Conservation (phyloP, 2,888 invertebrate species). For the Rhaphigaster nebulosa region DNA sequence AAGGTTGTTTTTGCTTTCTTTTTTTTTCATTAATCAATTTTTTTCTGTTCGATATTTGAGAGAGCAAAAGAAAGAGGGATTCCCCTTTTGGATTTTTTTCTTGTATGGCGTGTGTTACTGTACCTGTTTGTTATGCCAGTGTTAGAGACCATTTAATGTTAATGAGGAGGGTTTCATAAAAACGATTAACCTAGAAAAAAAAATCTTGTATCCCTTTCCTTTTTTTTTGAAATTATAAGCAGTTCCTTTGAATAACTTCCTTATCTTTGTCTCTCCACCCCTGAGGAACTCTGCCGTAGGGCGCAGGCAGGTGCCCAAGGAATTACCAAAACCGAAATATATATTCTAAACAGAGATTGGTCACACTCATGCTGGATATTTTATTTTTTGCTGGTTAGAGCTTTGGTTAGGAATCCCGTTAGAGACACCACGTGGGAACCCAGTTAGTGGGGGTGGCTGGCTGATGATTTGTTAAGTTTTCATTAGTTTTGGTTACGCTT, state of each 20-base stretch:
- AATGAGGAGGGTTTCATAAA: background rate
- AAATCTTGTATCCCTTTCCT: background rate
- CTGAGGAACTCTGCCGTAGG: background rate
- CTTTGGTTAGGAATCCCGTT: constrained; percentile 41
- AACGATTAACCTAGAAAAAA: background rate
- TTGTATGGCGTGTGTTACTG: background rate
- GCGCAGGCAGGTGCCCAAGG: background rate
- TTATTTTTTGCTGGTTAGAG: background rate
- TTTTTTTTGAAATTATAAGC: background rate
- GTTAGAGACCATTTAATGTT: background rate
- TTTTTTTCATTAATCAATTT: background rate
- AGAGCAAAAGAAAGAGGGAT: background rate
- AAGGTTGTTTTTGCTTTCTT: background rate
- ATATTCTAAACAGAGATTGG: constrained; percentile 20
- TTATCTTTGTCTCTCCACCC: background rate
- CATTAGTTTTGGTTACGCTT: constrained; percentile 55
- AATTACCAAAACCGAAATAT: background rate
- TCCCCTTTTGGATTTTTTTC: background rate
- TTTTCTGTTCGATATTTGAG: background rate
- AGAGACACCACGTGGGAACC: constrained; percentile 14
- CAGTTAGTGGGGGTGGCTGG: background rate
- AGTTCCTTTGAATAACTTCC: background rate
- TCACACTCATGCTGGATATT: background rate
- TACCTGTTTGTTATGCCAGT: background rate
- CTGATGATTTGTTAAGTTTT: constrained; percentile 50